Evolutionary conservation across 2,113 vertebrate genomes (phyloP), one percentile per base, ranked within the genome.

Genomic region (Tragulus kanchil): DNA sequence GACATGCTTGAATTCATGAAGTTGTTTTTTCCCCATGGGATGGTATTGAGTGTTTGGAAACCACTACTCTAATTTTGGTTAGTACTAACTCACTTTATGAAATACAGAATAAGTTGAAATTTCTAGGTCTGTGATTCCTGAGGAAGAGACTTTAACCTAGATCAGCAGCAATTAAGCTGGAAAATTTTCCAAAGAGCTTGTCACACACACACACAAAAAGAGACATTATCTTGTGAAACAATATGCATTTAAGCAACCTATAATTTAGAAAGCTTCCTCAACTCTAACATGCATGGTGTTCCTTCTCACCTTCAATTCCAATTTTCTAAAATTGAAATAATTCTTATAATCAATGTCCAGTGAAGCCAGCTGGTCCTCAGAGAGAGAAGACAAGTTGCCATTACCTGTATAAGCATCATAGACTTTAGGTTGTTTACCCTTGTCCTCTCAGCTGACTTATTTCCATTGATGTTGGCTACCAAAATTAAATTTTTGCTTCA

Each of bases 281-380:
- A 36, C 59, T 75, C 0, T 73, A 75, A 81, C 11, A 67, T 48
- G 28, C 3, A 10, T 11, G 3, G 9, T 93, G 4, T 52, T 93
- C 8, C 6, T 85, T 8, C 4, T 56, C 12, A 31, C 26, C 31
- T 36, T 5, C 36, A 56, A 59, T 62, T 88, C 92, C 45, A 64
- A 54, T 90, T 42, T 93, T 89, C 26, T 86, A 26, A 96, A 89
- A 65, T 3, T 71, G 9, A n/a, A 71, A 88, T 65, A 58, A 96
- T 58, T 86, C 13, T 85, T 84, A 62, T 16, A 84, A 94, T 77
- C 81, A 42, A 6, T 59, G 42, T 83, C 45, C 42, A 88, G 58
- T 83, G 77, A 90, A 88, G 50, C 14, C 8, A 64, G 31, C 28
- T 50, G 26, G 17, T 42, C 19, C 28, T 21, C 23, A 67, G 42